Evolutionary conservation across 1,140 invertebrate genomes (phyloP).

Genomic region (Anastrepha ludens): DNA sequence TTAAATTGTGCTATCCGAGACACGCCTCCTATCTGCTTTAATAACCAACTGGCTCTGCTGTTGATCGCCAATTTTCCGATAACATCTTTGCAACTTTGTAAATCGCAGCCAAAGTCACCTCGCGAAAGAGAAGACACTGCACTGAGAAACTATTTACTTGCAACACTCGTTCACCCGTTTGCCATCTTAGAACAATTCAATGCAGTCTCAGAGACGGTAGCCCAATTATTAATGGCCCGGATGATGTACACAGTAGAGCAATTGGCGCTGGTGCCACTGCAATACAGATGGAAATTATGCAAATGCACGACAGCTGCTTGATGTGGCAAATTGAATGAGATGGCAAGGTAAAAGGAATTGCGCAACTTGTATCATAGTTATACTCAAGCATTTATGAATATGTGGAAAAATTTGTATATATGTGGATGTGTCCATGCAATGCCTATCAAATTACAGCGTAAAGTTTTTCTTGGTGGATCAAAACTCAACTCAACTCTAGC

Average conservation of each 20-base stretch:
- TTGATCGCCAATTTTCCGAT: not conserved
- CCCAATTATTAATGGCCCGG: not conserved
- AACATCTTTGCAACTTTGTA: not conserved
- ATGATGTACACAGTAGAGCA: not conserved
- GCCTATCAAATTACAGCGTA: slow-evolving; percentile 37
- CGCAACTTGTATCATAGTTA: not conserved
- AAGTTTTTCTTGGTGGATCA: not conserved
- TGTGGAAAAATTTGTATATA: not conserved
- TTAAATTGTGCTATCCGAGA: not conserved
- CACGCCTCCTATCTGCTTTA: not conserved
- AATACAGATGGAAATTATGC: slow-evolving; percentile 8
- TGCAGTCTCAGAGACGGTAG: not conserved
- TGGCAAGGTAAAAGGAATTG: slow-evolving; percentile 12
- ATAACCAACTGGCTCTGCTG: not conserved
- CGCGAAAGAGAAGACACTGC: not conserved
- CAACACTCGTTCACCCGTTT: not conserved
- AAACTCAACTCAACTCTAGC: not conserved
- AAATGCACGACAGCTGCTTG: slow-evolving; percentile 45
- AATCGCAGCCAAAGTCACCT: not conserved
- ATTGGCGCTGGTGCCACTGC: not conserved
- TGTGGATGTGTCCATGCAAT: not conserved
- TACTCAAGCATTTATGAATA: slow-evolving; percentile 2
- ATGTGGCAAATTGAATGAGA: slow-evolving; percentile 39
- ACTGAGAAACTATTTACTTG: not conserved
- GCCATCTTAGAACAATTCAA: not conserved